Percentiles rank a stretch among this genome's conserved stretches.
Conservation (phyloP, 53 echinoderm and acorn worm species). For the Hippasteria phrygiana region DNA sequence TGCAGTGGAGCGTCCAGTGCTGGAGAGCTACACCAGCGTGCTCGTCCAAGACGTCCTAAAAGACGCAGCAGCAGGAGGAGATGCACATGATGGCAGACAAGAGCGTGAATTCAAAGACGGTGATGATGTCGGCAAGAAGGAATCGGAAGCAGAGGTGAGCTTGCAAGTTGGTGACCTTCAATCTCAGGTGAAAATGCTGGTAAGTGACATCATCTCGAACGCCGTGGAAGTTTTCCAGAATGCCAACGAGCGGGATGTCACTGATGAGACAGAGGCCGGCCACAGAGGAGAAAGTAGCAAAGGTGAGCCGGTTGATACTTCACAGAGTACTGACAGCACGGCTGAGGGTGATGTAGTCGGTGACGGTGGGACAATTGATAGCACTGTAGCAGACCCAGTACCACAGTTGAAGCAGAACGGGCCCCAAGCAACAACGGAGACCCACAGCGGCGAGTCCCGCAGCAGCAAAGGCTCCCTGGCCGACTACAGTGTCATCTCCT, state of each 20-base stretch:
- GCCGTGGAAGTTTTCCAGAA: background rate
- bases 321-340: background rate
- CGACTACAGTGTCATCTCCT: constrained; percentile 91
- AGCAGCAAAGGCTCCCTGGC: constrained; percentile 74
- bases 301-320: background rate
- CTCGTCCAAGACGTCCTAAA: constrained; percentile 70
- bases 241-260: too few relatives aligned
- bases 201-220: background rate
- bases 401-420: background rate
- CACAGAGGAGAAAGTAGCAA: background rate
- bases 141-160: background rate
- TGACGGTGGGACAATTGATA: background rate
- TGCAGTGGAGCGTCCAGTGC: background rate
- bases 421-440: constrained; percentile 2
- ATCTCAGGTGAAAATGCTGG: background rate
- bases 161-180: background rate
- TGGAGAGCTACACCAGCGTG: constrained; percentile 63
- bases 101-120: background rate
- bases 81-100: background rate
- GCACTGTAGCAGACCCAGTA: background rate
- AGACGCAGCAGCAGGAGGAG: background rate
- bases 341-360: background rate
- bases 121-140: constrained; percentile 39
- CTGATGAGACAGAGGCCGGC: background rate
- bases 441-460: constrained; percentile 49